Base-by-base conservation (phyloP, 37 sponge, comb jelly and placozoan species). In the Theonella swinhoei region DNA sequence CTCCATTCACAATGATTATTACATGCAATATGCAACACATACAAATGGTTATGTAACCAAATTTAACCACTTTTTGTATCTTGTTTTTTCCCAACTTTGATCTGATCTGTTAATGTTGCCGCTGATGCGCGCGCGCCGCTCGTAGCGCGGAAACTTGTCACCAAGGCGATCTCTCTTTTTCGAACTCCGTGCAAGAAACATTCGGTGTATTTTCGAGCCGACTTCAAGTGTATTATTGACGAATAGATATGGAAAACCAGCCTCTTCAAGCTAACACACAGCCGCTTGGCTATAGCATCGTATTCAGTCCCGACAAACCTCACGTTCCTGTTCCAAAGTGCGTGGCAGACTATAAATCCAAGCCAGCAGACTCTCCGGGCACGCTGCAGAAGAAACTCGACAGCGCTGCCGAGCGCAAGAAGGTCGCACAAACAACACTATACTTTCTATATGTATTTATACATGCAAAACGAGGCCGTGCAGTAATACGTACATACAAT, bases 301-400 rank as follows among this genome's bases (percentile, higher is more conserved):
- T 59, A 40, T 62, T 78, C 25, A 58, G 69, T 0, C 34, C n/a
- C 35, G 67, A 29, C 4, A 72, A 64, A 58, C 43, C 36, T 36
- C 37, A 62, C n/a, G 32, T 64, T 0, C 19, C 67, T 2, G 74
- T 64, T 23, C 87, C 87, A 7, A 86, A 79, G 74, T 54, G 87
- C n/a, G 23, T 86, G 24, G 5, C 25, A 31, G 80, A 79, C 37
- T 59, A 86, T 42, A 26, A 62, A 29, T 35, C 38, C 33, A 86
- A 70, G 32, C 65, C 80, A 5, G 5, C 17, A 0, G 31, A 42
- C 31, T 86, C 87, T 25, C 36, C 1, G 40, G 67, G 36, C 2
- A 38, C 37, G 39, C 35, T 86, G 47, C 24, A 74, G 28, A 32
- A 40, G 40, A 86, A 73, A 65, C 80, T 62, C 35, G 28, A 47